Conservation (phyloP, 1,140 invertebrate species). For the Diachasma alloeum region DNA sequence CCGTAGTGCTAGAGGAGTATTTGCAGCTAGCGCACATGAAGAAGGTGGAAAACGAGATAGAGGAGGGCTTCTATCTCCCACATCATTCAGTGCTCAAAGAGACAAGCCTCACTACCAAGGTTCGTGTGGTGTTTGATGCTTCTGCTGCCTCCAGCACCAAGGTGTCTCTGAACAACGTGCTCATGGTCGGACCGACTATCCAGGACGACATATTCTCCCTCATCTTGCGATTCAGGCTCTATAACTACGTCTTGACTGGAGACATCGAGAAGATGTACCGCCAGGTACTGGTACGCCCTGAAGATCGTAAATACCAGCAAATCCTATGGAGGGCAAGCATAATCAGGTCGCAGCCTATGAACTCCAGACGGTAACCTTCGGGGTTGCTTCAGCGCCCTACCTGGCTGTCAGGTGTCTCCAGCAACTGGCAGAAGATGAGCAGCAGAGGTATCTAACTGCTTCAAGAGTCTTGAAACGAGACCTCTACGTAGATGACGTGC, state of each 20-base stretch:
- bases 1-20: conserved; percentile 36
- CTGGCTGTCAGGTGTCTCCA: conserved; percentile 7
- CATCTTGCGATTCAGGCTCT: conserved; percentile 18
- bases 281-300: too few relatives aligned
- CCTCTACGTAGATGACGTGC: conserved; percentile 12
- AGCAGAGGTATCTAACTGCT: not conserved
- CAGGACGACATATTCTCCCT: not conserved
- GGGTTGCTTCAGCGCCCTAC: too few relatives aligned
- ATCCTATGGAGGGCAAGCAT: conserved; percentile 30
- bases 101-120: conserved; percentile 31
- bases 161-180: not conserved
- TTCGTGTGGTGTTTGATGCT: too few relatives aligned
- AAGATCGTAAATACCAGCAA: too few relatives aligned
- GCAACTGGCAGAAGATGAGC: conserved; percentile 12
- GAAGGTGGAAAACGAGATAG: conserved; percentile 20
- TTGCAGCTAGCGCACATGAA: too few relatives aligned
- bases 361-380: conserved; percentile 11
- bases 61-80: conserved; percentile 36
- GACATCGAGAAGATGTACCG: too few relatives aligned
- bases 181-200: not conserved
- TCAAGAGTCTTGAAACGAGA: not conserved
- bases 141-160: too few relatives aligned
- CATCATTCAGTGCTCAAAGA: conserved; percentile 42
- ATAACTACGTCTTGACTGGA: too few relatives aligned
- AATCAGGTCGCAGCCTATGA: not conserved